Percentiles rank a stretch among this genome's conserved stretches.
Evolutionary conservation across 2,113 vertebrate genomes (phyloP).

Genomic region (rabbit (Oryctolagus cuniculus)): DNA sequence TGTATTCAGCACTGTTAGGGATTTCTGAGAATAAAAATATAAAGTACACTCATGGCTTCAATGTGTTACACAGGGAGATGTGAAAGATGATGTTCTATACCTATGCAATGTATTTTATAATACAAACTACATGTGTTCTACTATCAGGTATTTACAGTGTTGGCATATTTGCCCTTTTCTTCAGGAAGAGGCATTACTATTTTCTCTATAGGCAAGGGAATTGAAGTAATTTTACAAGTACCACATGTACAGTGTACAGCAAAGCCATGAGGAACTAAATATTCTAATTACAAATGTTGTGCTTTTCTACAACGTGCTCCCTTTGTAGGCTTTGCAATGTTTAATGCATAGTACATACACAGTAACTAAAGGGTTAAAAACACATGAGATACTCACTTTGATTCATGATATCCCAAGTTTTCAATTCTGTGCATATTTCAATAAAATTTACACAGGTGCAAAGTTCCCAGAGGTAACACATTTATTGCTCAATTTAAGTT

Average conservation of each 20-base stretch:
- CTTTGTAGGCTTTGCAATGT: background rate
- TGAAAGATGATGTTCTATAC: background rate
- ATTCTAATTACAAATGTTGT: background rate
- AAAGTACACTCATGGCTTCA: background rate
- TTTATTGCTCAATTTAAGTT: too few species aligned
- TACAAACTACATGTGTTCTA: background rate
- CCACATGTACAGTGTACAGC: background rate
- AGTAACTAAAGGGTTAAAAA: constrained; percentile 30
- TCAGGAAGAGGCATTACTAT: constrained; percentile 9
- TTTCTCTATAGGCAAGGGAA: background rate
- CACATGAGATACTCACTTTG: background rate
- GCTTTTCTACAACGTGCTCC: background rate
- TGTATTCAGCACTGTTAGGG: background rate
- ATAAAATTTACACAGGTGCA: too few species aligned
- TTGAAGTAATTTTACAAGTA: background rate
- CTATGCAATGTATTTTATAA: background rate
- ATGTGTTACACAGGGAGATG: background rate
- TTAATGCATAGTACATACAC: background rate
- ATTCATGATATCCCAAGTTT: too few species aligned
- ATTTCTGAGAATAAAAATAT: constrained; percentile 51
- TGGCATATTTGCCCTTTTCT: background rate
- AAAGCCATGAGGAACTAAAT: constrained; percentile 25
- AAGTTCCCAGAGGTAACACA: too few species aligned
- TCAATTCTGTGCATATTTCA: too few species aligned
- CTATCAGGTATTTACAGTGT: background rate